phyloP scores from a whole-genome alignment of 2,113 vertebrate genomes.

The Psittacara wagleri region DNA sequence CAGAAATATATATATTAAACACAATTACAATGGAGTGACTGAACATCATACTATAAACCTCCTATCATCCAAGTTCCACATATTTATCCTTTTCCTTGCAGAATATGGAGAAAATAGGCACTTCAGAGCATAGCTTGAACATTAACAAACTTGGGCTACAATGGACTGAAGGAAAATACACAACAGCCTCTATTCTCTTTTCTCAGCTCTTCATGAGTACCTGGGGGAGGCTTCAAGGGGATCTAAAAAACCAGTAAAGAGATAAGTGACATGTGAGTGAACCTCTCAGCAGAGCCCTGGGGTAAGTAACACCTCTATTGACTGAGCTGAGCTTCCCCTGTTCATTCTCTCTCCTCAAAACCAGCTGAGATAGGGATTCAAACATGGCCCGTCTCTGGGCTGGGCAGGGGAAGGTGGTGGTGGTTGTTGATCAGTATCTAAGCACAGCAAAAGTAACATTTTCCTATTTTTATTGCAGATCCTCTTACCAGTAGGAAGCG shows the following conservation, averaged over 20 bases:
- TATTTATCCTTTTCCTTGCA: background rate
- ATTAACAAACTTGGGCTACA: background rate
- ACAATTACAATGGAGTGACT: background rate
- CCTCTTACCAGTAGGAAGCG: background rate
- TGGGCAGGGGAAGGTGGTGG: background rate
- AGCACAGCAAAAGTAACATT: background rate
- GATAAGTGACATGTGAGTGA: fast-evolving
- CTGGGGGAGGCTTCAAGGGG: background rate
- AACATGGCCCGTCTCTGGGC: background rate
- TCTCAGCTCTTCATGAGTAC: background rate
- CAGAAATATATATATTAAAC: background rate
- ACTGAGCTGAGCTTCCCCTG: background rate
- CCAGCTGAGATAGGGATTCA: background rate
- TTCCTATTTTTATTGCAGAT: background rate
- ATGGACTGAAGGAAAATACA: background rate
- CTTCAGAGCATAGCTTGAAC: background rate
- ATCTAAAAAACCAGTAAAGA: background rate
- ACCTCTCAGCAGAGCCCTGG: background rate
- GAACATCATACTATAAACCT: background rate
- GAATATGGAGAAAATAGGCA: background rate
- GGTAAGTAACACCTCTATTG: background rate
- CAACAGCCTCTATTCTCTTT: background rate
- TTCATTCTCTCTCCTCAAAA: background rate
- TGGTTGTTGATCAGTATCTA: background rate
- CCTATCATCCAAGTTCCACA: background rate